Evolutionary conservation across 2,113 vertebrate genomes (phyloP), one percentile per base, ranked within the genome.

Genomic region (Nothocercus nigrocapillus): DNA sequence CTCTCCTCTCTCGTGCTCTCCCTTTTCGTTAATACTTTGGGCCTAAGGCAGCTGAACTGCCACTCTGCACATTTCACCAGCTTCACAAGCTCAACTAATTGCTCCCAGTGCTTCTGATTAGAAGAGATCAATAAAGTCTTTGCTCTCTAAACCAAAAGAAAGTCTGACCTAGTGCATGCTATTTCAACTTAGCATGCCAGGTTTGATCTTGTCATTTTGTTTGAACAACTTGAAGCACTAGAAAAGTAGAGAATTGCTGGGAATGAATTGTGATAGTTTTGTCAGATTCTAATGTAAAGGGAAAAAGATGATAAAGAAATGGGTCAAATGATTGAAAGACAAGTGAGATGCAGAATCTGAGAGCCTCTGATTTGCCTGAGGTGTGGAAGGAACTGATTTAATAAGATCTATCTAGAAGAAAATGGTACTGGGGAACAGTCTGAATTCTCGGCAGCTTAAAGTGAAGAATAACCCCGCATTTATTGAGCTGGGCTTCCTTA

Each of bases 81-180:
- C 79, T 91, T 88, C 75, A 14, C 66, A 27, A 27, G 40, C 91
- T 72, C 54, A 25, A 30, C 81, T 96, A 94, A 96, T 94, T 95
- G 95, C 82, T 97, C 95, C 88, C 93, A 90, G 75, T 51, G 88
- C 79, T 94, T 90, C 85, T 88, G 82, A 93, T 91, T 63, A 67
- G 79, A 70, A n/a, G 28, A 80, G 94, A 91, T 96, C 95, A 94
- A 90, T 92, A 92, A 64, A 93, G 66, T 70, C 75, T 91, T 58
- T 91, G 88, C 91, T 95, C 89, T 88, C 34, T 42, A 32, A 75
- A 64, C 87, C 49, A 9, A 85, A 78, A 92, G 80, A 27, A 68
- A 85, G 68, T 19, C 70, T 82, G 75, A 88, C 85, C 72, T 74
- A 16, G 21, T 54, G 82, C 76, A 27, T 51, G 89, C 75, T 85